Conservation (phyloP, 2,888 invertebrate genomes). For the Gymnocheta viridis region DNA sequence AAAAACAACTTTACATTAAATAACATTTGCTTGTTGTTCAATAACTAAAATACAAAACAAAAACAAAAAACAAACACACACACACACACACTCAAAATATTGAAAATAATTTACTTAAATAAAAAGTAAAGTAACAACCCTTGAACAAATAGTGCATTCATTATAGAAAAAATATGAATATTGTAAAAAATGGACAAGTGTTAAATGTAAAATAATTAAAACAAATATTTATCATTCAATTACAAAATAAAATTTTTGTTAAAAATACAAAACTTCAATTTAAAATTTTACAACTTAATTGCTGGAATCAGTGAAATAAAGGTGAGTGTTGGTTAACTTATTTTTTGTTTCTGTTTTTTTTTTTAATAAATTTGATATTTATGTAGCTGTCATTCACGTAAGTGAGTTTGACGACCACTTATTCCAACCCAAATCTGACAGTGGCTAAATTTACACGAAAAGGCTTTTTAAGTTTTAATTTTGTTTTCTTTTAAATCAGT, state of each 20-base stretch:
- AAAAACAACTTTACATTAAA: slow-evolving; percentile 31
- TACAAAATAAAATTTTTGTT: background rate
- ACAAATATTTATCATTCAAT: background rate
- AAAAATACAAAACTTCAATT: background rate
- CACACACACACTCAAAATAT: background rate
- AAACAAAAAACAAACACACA: background rate
- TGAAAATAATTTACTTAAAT: slow-evolving; percentile 1
- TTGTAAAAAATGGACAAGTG: background rate
- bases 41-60: no score
- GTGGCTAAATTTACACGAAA: background rate
- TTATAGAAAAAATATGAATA: background rate
- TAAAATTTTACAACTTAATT: background rate
- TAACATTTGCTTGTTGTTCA: background rate
- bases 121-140: background rate
- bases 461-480: no score
- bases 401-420: background rate
- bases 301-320: background rate
- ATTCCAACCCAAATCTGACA: background rate
- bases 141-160: slow-evolving; percentile 21
- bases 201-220: slow-evolving; percentile 29
- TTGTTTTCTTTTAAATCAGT: no score
- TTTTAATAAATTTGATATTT: slow-evolving; percentile 1
- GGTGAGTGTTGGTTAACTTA: slow-evolving; percentile 3
- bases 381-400: background rate
- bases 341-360: background rate